Evolutionary conservation across 35 echinoderm and acorn worm species (phyloP).

Genomic region (Ophioderma brevispina): DNA sequence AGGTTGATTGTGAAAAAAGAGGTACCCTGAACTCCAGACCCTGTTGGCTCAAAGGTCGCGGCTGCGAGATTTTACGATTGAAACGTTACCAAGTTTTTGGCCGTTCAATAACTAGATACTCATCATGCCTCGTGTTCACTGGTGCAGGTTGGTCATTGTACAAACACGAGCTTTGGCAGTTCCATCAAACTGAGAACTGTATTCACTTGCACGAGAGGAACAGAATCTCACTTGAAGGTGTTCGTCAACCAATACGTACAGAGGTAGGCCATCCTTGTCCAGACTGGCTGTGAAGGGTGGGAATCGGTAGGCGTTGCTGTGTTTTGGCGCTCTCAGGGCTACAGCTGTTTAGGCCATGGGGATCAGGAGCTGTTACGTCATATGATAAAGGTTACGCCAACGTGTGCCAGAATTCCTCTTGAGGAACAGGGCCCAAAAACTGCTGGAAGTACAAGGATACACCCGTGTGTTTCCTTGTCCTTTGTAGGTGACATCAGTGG

Average conservation of each 20-base stretch:
- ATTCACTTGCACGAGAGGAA: not conserved
- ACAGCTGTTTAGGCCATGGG: constrained; percentile 73
- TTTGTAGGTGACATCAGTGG: not conserved
- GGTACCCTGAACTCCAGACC: constrained; percentile 19
- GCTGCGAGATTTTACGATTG: constrained; percentile 64
- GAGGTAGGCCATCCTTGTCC: constrained; percentile 38
- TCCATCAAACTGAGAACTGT: constrained; percentile 35
- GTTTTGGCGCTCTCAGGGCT: constrained; percentile 69
- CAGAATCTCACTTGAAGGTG: not conserved
- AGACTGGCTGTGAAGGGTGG: constrained; percentile 49
- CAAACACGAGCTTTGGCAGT: constrained; percentile 23
- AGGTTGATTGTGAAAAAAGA: constrained; percentile 87
- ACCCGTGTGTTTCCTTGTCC: constrained; percentile 60
- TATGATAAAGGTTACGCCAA: constrained; percentile 82
- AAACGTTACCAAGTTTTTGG: constrained; percentile 56
- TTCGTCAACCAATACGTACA: constrained; percentile 31
- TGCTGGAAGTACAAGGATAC: constrained; percentile 80
- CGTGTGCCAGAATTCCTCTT: constrained; percentile 79
- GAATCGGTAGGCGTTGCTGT: constrained; percentile 52
- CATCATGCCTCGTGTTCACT: constrained; percentile 26
- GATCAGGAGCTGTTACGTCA: constrained; percentile 79
- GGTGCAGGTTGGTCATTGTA: constrained; percentile 5
- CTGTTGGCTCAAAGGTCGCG: constrained; percentile 25
- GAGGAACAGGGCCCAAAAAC: constrained; percentile 82
- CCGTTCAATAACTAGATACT: constrained; percentile 48